Evolutionary conservation across 2,888 invertebrate species (phyloP), one percentile per base, ranked within the genome.

Genomic region (Ophion costatus): DNA sequence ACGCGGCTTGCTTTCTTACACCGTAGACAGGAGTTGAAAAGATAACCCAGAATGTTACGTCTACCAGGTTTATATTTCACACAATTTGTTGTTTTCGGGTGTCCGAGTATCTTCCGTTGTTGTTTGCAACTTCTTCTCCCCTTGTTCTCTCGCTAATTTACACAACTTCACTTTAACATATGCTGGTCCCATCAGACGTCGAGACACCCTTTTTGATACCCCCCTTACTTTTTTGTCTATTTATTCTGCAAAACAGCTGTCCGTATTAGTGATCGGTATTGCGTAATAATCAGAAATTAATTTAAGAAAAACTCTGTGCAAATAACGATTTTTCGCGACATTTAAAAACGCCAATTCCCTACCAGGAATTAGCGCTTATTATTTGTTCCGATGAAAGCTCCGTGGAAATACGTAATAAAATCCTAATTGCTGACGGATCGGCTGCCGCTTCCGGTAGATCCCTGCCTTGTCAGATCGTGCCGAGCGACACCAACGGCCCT

Each of bases 391-490:
- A 67, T 17, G n/a, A 22, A 73, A 73, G 59, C 59, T 42, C 22
- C 10, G 2, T 57, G 11, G 20, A 57, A 57, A 57, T 38, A 64
- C 45, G 14, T 51, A 20, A 42, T 64, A 63, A 51, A 22, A 14
- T 45, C 14, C 45, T 45, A 93, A 80, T 92, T 93, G 85, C 92
- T 92, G 80, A 89, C 90, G 3, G 92, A 92, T 87, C 93, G 89
- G 76, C 90, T 92, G 14, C 90, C 90, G 86, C 91, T 93, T 67
- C 91, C 92, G 66, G 88, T 87, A 3, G 89, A 88, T 51, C 89
- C 85, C 63, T 77, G 90, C 83, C 80, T 84, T 59, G 80, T 70
- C 45, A 75, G 80, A 59, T 87, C 90, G 7, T 86, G 24, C 80
- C 88, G 90, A 11, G 87, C 17, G 24, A 89, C 83, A 0, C 71